phyloP scores from a whole-genome alignment of 2,113 vertebrate genomes.

The Peromyscus polionotus region DNA sequence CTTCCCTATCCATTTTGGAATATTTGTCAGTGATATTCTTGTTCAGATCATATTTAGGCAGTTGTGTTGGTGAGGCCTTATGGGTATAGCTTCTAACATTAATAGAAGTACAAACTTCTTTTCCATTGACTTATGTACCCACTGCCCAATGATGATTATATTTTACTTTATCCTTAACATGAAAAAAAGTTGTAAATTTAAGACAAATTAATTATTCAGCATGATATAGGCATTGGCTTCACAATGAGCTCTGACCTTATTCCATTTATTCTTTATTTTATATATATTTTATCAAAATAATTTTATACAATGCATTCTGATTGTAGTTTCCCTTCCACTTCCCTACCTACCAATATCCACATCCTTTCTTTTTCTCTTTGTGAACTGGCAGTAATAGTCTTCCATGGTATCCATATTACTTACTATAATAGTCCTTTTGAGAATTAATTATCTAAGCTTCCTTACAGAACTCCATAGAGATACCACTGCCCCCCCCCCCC shows the following conservation, averaged over 20 bases:
- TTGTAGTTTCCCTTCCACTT: neutral
- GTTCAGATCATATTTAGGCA: neutral
- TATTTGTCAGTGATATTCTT: neutral
- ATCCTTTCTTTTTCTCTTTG: neutral
- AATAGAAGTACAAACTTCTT: neutral
- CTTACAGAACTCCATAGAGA: no score
- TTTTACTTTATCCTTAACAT: neutral
- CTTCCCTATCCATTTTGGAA: neutral
- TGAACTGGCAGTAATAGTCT: neutral
- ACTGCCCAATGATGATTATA: neutral
- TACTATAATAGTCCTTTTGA: neutral
- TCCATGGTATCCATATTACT: neutral
- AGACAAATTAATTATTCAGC: neutral
- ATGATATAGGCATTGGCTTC: neutral
- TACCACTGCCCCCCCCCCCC: no score
- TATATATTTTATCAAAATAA: neutral
- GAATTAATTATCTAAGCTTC: no score
- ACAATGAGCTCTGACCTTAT: neutral
- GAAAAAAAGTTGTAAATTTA: neutral
- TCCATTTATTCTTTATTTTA: neutral
- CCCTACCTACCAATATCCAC: neutral
- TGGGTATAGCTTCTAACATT: neutral
- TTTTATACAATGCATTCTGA: neutral
- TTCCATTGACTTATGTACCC: neutral
- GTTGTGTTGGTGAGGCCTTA: neutral